Evolutionary conservation across 2,797 vertebrate species (phyloP).

Genomic region (Phrynocephalus guinanensis): DNA sequence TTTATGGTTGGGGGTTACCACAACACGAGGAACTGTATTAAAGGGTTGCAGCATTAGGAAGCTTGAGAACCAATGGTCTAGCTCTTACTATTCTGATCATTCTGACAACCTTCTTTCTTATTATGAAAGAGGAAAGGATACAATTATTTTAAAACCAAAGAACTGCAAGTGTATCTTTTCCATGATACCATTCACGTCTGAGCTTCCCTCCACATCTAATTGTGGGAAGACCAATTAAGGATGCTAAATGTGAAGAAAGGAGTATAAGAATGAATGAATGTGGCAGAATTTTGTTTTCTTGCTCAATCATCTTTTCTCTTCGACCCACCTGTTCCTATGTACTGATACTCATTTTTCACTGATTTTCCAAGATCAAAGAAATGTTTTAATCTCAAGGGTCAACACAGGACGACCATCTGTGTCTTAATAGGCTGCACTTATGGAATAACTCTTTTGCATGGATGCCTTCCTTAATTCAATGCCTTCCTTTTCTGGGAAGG

Average conservation of each 20-base stretch:
- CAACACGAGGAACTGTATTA: no score
- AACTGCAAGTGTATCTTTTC: background rate
- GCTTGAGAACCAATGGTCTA: no score
- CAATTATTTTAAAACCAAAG: background rate
- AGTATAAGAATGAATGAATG: conserved; percentile 72
- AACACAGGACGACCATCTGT: background rate
- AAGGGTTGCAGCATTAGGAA: no score
- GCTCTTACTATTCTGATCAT: no score
- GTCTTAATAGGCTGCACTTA: background rate
- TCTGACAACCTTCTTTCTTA: background rate
- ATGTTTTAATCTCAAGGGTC: conserved; percentile 22
- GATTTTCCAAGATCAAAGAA: conserved; percentile 58
- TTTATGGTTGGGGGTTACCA: no score
- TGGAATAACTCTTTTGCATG: conserved; percentile 24
- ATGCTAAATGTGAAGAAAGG: conserved; percentile 69
- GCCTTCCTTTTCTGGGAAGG: no score
- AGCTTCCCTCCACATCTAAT: no score
- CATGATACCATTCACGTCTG: no score
- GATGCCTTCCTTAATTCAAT: background rate
- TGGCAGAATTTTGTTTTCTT: no score
- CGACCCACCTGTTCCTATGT: conserved; percentile 1
- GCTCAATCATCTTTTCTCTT: background rate
- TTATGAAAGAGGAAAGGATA: no score
- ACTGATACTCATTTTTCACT: conserved; percentile 19
- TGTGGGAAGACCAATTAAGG: conserved; percentile 37